These are phyloP conservation scores for Tetrao urogallus DNA, from an alignment of 2,113 vertebrate genomes.

Conservation along the genomic window DNA sequence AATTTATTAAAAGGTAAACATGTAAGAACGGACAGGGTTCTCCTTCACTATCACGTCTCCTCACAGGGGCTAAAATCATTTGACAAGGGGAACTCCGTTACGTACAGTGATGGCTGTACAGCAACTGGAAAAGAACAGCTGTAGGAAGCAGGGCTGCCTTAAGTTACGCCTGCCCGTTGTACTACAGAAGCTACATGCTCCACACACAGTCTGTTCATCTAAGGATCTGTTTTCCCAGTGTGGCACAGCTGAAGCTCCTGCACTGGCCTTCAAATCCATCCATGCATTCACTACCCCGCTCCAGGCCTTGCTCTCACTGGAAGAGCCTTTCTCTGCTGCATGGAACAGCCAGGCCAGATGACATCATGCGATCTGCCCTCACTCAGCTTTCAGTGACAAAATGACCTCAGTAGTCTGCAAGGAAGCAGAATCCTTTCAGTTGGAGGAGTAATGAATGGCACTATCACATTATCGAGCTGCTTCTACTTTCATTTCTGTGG, in stretches of 20 bases:
- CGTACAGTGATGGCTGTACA: neutral
- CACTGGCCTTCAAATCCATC: neutral
- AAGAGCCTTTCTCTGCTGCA: neutral
- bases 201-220: neutral
- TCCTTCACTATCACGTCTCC: neutral
- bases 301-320: neutral
- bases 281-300: neutral
- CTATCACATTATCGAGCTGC: neutral
- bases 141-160: neutral
- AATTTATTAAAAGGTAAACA: neutral
- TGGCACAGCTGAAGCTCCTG: neutral
- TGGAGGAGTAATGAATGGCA: neutral
- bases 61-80: neutral
- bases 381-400: neutral
- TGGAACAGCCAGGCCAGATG: neutral
- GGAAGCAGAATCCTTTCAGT: neutral
- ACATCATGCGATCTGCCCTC: neutral
- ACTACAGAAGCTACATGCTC: too few relatives aligned
- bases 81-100: neutral
- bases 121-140: neutral
- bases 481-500: conserved; percentile 21
- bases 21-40: neutral
- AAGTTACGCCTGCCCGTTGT: neutral
- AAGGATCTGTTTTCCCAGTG: neutral
- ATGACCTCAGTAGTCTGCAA: neutral